Evolutionary conservation across 2,797 vertebrate genomes (phyloP), one percentile per base, ranked within the genome.

Genomic region (Enteromius mattozi): DNA sequence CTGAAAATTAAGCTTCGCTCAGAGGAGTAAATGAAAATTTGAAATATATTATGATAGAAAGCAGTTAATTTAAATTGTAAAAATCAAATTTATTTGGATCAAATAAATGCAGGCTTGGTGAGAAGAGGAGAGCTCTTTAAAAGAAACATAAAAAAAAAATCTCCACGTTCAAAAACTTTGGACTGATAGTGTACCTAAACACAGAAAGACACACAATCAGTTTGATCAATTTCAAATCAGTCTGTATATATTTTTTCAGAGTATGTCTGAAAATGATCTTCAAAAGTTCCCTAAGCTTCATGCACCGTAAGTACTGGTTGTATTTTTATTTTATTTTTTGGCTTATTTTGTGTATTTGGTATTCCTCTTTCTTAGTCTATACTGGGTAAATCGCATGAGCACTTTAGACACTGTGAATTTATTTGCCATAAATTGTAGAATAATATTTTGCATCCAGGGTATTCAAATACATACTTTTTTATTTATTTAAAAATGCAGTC

Each of bases 231-330:
- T 19, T 59, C 27, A 54, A 13, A 42, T 56, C 9, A 42, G 16
- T 6, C n/a, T 54, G 27, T 33, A 33, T 33, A 42, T 45, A 27
- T 82, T 3, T 87, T 95, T 94, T 6, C 90, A 99, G 98, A 97
- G 94, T 86, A 93, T 99, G 95, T 96, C 94, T 35, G 97, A 98
- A 51, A 98, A 96, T 54, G 98, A 99, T 89, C 94, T 99, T 30
- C 97, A 97, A 93, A 98, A 95, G 86, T 99, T 99, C 86, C 98
- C 98, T 21, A 98, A 97, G 88, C 91, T 97, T 83, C 93, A 95
- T 63, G 91, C 96, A 19, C 98, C 98, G 98, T 99, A 91, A 97
- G 98, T 97, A 81, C 76, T 66, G 13, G 19, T 35, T 54, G 17
- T 61, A 14, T 40, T 40, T 10, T 4, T 40, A 0, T 40, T 1